Evolutionary conservation across 2,113 vertebrate genomes (phyloP).

Genomic region (Laterallus jamaicensis): DNA sequence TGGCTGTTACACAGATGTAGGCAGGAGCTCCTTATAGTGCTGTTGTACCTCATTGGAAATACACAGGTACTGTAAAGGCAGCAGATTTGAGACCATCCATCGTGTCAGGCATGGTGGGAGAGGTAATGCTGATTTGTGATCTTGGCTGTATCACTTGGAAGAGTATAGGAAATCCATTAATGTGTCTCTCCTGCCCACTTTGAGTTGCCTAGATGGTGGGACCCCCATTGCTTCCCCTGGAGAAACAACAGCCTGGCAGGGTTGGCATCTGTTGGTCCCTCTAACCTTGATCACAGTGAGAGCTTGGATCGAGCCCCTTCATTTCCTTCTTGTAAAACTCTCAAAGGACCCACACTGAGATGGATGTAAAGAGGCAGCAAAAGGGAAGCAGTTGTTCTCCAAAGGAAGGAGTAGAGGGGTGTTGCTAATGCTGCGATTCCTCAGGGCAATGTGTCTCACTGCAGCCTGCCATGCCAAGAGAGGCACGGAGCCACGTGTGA

Average conservation of each 20-base stretch:
- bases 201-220: background rate
- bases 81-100: background rate
- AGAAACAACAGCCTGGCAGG: background rate
- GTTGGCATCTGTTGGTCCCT: background rate
- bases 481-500: background rate
- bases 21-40: background rate
- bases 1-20: background rate
- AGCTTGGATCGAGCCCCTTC: background rate
- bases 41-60: background rate
- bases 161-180: background rate
- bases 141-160: background rate
- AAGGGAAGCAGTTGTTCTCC: slow-evolving; percentile 9
- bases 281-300: background rate
- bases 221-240: background rate
- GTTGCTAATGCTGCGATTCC: background rate
- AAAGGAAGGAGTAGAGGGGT: background rate
- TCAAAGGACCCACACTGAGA: background rate
- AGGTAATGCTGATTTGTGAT: background rate
- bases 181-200: background rate
- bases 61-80: background rate
- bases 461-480: background rate
- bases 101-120: background rate
- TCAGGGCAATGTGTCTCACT: background rate
- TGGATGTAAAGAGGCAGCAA: background rate
- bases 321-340: background rate